Percentiles rank a stretch among this genome's conserved stretches.
These are phyloP conservation scores for Apomyelois bistriatella DNA, from an alignment of 2,888 invertebrate genomes.

Conservation along the genomic window DNA sequence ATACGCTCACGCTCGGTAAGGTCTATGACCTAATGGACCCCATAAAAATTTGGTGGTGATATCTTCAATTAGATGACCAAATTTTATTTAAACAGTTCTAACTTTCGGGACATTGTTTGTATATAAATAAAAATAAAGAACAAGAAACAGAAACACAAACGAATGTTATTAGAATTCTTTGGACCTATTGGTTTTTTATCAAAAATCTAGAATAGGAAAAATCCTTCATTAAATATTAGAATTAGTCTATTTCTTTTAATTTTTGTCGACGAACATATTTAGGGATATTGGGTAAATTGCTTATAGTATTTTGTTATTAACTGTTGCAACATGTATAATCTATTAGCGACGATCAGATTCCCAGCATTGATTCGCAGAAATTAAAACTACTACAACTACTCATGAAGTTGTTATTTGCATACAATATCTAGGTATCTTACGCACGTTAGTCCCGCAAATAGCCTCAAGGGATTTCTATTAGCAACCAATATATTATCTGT, in stretches of 20 bases:
- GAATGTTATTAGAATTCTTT: no score
- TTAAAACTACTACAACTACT: neutral
- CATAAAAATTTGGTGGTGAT: neutral
- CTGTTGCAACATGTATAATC: no score
- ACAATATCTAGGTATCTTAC: neutral
- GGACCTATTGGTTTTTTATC: no score
- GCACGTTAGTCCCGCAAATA: neutral
- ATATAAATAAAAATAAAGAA: no score
- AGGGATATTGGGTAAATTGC: no score
- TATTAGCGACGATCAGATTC: neutral
- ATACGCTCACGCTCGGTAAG: neutral
- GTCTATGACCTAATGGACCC: constrained; percentile 7
- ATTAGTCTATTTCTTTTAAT: no score
- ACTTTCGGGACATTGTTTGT: no score
- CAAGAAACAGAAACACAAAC: no score
- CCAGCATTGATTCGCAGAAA: neutral
- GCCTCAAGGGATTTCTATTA: neutral
- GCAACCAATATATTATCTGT: neutral
- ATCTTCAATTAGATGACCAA: neutral
- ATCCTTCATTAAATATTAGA: no score
- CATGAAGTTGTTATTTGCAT: neutral
- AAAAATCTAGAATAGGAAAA: no score
- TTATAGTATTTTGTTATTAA: no score
- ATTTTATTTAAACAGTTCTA: neutral
- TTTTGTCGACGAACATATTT: no score